Evolutionary conservation across 1,140 invertebrate species (phyloP), one percentile per base, ranked within the genome.

Genomic region (Pseudoatta argentina): DNA sequence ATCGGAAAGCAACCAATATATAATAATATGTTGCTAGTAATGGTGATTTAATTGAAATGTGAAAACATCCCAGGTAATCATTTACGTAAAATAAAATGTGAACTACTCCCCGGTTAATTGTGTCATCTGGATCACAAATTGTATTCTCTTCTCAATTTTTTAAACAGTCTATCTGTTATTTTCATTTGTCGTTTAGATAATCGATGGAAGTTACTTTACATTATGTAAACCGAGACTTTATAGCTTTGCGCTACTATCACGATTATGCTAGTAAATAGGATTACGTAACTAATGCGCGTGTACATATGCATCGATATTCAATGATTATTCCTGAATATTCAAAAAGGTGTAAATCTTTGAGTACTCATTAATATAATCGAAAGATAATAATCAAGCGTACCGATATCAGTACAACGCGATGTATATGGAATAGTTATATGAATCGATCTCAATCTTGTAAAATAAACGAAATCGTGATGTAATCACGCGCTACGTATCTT

Each of bases 271-370:
- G 14, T 79, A 69, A 14, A 67, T 61, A 63, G 63, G 3, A 24
- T 64, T 66, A 51, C 24, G 27, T n/a, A 67, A 44, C 27, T 1
- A 53, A 67, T 53, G 44, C 48, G 12, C 7, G 44, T 14, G 21
- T 55, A 10, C 39, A 64, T 78, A 78, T 78, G 39, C 30, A 55
- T 69, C 12, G n/a, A 44, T 64, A 69, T 77, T 16, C 18, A n/a
- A n/a, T 67, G 30, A 79, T 81, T 66, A 67, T 21, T 55, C n/a
- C 21, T 14, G 64, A 2, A 57, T 69, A 71, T 71, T 10, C 61
- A 18, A 24, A 53, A 7, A 5, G 6, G 4, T 55, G 7, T 3
- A 48, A 8, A 64, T 66, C 8, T 67, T 63, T 24, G 27, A 30
- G 55, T 71, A 79, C 55, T 79, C 18, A 51, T 53, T 18, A 39